Base-by-base conservation (phyloP, 2,113 vertebrate genomes). In the Mus spicilegus region DNA sequence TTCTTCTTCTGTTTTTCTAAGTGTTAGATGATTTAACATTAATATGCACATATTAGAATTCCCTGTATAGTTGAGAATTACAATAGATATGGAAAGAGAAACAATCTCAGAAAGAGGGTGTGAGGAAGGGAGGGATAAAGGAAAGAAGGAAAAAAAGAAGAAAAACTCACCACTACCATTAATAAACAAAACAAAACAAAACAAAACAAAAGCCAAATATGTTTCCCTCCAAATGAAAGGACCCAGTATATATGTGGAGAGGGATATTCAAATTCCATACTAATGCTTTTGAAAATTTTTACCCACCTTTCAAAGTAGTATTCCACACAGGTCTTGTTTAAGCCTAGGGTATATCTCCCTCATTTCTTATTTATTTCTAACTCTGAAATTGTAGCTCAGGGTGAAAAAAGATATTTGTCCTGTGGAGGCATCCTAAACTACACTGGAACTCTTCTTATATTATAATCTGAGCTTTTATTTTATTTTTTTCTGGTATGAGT, bases 381-480 rank as follows among this genome's bases (percentile, higher is more conserved):
- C 82, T 93, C 72, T 93, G 10, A 82, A 91, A n/a, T 77, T 91
- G 33, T 80, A 63, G 61, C 42, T 51, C 82, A 87, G 46, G 24
- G 7, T 81, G 28, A 82, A 51, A 1, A 75, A 70, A 51, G 42
- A 42, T 87, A 70, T 86, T 63, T 46, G 80, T 87, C 7, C 24
- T 22, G 33, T 69, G 67, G 36, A 89, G 89, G 82, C 36, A 86
- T 42, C 33, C 58, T 80, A 28, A 14, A 78, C 26, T 93, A n/a
- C 54, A 90, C 20, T 70, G 42, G 13, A 42, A 87, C 13, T 63
- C 17, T 76, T 94, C 5, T 90, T 72, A 51, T 89, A 19, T 89
- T 94, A 33, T 89, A 96, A 91, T 87, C 28, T 94, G 61, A 94
- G n/a, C n/a, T 89, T 49, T 36, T 85, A 69, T 28, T 89, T 42